Evolutionary conservation across 2,888 invertebrate species (phyloP).

Genomic region (Thymelicus lineola): DNA sequence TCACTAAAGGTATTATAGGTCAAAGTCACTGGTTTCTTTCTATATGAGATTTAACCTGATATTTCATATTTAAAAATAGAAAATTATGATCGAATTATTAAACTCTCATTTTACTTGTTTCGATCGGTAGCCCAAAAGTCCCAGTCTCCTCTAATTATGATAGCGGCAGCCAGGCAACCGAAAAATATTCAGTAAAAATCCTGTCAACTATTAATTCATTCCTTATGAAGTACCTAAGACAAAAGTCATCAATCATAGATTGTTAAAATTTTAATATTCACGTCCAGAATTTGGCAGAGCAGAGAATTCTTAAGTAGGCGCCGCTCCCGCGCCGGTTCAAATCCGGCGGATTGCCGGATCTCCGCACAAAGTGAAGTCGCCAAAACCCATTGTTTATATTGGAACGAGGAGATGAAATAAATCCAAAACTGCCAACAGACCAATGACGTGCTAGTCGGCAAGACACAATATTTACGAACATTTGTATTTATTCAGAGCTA

Average conservation of each 20-base stretch:
- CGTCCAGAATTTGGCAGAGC: slow-evolving; percentile 19
- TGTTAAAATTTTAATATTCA: neutral
- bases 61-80: too few species aligned
- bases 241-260: neutral
- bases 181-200: too few species aligned
- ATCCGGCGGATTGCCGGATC: slow-evolving; percentile 26
- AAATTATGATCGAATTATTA: too few species aligned
- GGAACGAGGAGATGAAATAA: slow-evolving; percentile 22
- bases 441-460: neutral
- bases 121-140: too few species aligned
- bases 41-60: too few species aligned
- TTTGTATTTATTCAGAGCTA: slow-evolving; percentile 5
- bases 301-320: neutral
- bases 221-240: too few species aligned
- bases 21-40: too few species aligned
- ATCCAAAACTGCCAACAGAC: slow-evolving; percentile 8
- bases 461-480: slow-evolving; percentile 26
- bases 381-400: slow-evolving; percentile 27
- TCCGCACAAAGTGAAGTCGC: slow-evolving; percentile 3
- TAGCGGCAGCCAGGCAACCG: too few species aligned
- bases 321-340: slow-evolving; percentile 7
- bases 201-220: too few species aligned
- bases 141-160: too few species aligned
- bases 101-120: too few species aligned
- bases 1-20: too few species aligned